These are phyloP conservation scores for Drosophila limbata DNA, from an alignment of 2,888 invertebrate species.

Conservation along the genomic window DNA sequence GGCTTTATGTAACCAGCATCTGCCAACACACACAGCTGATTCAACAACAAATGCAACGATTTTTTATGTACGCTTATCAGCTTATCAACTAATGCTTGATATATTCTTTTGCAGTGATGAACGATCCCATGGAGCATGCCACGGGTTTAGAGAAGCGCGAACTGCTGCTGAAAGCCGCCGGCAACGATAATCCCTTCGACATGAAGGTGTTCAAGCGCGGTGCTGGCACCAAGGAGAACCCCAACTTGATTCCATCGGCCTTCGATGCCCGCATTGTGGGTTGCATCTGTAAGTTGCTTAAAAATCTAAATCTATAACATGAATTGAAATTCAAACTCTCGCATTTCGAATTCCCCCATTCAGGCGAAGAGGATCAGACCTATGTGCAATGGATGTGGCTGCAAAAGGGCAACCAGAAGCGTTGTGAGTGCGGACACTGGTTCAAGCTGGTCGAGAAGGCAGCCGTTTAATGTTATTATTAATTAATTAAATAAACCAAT, in stretches of 20 bases:
- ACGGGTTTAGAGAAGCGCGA: conserved; percentile 97
- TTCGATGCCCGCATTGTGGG: conserved; percentile 96
- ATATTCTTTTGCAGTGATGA: conserved; percentile 88
- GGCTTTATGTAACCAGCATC: conserved; percentile 59
- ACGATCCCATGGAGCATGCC: conserved; percentile 96
- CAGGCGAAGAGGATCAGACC: conserved; percentile 95
- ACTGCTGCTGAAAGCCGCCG: conserved; percentile 93
- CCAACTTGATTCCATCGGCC: conserved; percentile 96
- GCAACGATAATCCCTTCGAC: conserved; percentile 95
- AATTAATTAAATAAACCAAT: conserved; percentile 74
- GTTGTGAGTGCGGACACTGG: conserved; percentile 99
- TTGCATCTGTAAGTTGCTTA: conserved; percentile 91
- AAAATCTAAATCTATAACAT: background rate
- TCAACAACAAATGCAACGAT: conserved; percentile 16
- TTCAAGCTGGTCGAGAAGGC: conserved; percentile 95
- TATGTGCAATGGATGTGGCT: conserved; percentile 98
- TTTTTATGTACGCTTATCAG: conserved; percentile 8
- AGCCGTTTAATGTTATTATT: conserved; percentile 87
- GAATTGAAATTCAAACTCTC: background rate
- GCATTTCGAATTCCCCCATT: background rate
- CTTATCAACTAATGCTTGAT: conserved; percentile 17
- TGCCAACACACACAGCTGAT: conserved; percentile 54
- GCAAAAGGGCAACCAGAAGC: conserved; percentile 93
- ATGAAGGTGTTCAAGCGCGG: conserved; percentile 93
- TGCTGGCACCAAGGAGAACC: conserved; percentile 92